Percentiles rank a stretch among this genome's conserved stretches.
phyloP scores from a whole-genome alignment of 2,113 vertebrate species.

The Dendropsophus ebraccatus region DNA sequence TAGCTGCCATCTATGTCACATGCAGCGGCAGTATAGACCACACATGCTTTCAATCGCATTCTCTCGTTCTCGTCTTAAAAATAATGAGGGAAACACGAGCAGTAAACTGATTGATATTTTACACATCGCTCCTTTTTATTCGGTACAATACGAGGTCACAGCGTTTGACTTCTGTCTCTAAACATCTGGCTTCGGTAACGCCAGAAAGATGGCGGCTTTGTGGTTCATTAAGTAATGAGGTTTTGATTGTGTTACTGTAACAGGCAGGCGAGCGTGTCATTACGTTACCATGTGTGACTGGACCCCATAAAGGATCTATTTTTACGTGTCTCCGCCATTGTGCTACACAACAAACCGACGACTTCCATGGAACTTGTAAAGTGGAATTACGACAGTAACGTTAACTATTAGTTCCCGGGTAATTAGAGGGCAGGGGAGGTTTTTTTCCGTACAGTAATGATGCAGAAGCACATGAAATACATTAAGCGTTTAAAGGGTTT shows the following conservation, averaged over 20 bases:
- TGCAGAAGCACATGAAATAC: too few relatives aligned
- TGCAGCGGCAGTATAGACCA: not conserved
- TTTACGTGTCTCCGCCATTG: not conserved
- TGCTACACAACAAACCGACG: not conserved
- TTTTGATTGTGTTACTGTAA: conserved; percentile 40
- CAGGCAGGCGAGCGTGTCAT: not conserved
- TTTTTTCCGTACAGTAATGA: not conserved
- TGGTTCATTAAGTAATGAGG: conserved; percentile 43
- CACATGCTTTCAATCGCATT: not conserved
- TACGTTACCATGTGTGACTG: conserved; percentile 29
- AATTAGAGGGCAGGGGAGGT: not conserved
- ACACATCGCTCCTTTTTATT: not conserved
- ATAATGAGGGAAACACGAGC: not conserved
- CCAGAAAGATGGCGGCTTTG: not conserved
- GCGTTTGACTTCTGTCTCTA: not conserved
- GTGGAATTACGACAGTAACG: not conserved
- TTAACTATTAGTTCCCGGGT: not conserved
- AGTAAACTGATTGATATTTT: not conserved
- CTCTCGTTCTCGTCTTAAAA: not conserved
- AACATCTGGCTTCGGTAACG: conserved; percentile 36
- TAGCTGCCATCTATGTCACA: not conserved
- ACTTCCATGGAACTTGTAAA: not conserved
- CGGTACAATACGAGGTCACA: not conserved
- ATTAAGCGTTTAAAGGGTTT: too few relatives aligned
- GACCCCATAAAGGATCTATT: conserved; percentile 14